A percentile compares a stretch with the other conserved stretches of the same genome.
Conservation (phyloP, 2,797 vertebrate species). For the Capromys pilorides region DNA sequence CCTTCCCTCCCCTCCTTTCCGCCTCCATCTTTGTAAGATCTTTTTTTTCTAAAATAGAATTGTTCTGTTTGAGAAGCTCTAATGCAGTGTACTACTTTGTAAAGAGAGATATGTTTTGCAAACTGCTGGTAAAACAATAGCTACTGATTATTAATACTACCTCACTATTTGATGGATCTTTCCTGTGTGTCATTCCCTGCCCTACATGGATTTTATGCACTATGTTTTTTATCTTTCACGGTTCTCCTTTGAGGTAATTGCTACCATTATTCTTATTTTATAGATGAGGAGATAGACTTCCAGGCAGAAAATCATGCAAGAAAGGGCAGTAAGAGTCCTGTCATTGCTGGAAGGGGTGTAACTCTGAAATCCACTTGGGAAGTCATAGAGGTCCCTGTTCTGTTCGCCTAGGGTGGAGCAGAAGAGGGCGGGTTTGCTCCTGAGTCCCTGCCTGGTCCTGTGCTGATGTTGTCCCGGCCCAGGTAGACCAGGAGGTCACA, state of each 20-base stretch:
- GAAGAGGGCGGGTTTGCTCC: neutral
- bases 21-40: neutral
- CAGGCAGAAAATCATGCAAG: neutral
- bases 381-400: neutral
- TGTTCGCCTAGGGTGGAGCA: neutral
- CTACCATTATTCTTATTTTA: neutral
- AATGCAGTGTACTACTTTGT: neutral
- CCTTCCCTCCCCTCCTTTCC: neutral
- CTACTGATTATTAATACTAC: neutral
- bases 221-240: neutral
- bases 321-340: neutral
- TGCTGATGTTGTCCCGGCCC: neutral
- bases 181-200: neutral
- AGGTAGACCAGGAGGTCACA: neutral
- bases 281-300: slow-evolving; percentile 19
- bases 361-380: neutral
- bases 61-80: slow-evolving; percentile 2
- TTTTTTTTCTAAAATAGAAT: neutral
- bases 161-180: neutral
- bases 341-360: neutral
- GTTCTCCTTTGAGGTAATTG: neutral
- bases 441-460: neutral
- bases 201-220: rapidly evolving
- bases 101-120: neutral
- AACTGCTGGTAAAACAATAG: neutral